Conservation (phyloP, 2,888 invertebrate species). For the Coremacera marginata region DNA sequence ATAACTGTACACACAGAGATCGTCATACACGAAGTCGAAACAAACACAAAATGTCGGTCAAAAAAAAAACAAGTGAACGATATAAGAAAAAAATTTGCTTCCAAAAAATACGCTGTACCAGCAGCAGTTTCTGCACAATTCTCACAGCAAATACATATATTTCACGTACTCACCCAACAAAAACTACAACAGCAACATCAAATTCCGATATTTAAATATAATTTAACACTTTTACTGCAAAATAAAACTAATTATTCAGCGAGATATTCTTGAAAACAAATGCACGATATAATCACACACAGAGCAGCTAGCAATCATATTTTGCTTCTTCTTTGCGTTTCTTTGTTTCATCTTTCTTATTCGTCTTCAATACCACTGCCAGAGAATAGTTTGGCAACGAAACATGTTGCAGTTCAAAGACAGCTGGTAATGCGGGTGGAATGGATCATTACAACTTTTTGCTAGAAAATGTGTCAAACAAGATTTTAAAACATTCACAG, state of each 20-base stretch:
- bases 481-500: too few species aligned
- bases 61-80: background rate
- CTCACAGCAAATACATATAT: background rate
- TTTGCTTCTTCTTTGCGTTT: background rate
- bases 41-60: conserved; percentile 25
- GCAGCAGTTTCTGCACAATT: background rate
- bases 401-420: background rate
- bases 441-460: background rate
- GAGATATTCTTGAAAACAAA: background rate
- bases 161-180: conserved; percentile 13
- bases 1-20: conserved; percentile 31
- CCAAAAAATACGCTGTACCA: background rate
- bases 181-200: background rate
- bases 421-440: background rate
- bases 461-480: background rate
- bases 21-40: conserved; percentile 3
- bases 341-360: conserved; percentile 8
- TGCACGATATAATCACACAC: conserved; percentile 7
- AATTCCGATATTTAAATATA: background rate
- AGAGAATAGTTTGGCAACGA: background rate
- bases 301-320: background rate
- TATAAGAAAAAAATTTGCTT: background rate
- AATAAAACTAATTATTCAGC: background rate
- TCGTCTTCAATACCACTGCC: background rate
- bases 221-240: conserved; percentile 16